Base-by-base conservation (phyloP, 2,113 vertebrate genomes). In the Pteruthius melanotis region DNA sequence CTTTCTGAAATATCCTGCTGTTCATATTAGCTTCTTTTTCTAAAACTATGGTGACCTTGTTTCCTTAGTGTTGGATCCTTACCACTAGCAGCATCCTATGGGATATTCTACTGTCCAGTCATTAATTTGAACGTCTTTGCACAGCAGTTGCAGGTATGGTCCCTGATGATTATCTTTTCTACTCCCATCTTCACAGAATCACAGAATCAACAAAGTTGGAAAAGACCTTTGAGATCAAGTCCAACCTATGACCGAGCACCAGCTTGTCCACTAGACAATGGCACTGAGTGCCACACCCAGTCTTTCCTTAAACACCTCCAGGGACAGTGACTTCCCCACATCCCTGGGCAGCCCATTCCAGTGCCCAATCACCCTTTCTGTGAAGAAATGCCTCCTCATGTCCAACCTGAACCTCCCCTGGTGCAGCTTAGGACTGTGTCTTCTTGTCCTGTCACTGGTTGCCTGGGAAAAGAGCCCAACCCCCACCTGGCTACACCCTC, bases 311-410 rank as follows among this genome's bases (percentile, higher is more conserved):
- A 57, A 76, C 31, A 42, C 20, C 4, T 57, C 30, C 60, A 42
- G 28, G 30, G 20, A 65, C 0, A 0, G 22, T 28, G 40, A 64
- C 39, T 33, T 23, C 6, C 4, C 7, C 11, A 47, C 1, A 0
- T 40, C 24, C 24, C 19, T 8, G 10, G 12, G 30, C 30, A 47
- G n/a, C 15, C 18, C 12, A 30, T 30, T 84, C 12, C 42, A 47
- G 19, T 40, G 16, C 28, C n/a, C 47, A 28, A 2, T 49, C 30
- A 65, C 5, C 18, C 15, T 2, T 49, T 23, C 23, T 24, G 18
- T n/a, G 24, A 49, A 56, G 35, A 47, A 65, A 11, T 33, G 8
- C 19, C 13, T n/a, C 19, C 12, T 47, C 12, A 54, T n/a, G 15
- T 47, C 10, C 50, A n/a, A 39, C 11, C 15, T 39, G 47, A 54